phyloP scores from a whole-genome alignment of 2,888 invertebrate species.

The Apocheima hispidaria region DNA sequence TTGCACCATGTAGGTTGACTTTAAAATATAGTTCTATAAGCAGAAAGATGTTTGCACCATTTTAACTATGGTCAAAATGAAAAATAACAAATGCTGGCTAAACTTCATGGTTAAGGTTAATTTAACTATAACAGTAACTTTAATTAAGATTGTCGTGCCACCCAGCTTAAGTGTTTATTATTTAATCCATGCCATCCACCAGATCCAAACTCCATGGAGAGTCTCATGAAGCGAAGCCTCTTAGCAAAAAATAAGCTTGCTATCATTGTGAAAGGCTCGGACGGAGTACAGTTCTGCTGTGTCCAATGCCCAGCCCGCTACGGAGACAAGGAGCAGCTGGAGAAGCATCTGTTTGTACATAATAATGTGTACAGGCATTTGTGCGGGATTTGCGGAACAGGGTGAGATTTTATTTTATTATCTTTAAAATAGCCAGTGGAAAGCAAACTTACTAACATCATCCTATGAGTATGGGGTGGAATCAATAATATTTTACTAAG shows the following conservation, averaged over 20 bases:
- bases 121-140: background rate
- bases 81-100: too few species aligned
- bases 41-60: too few species aligned
- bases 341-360: constrained; percentile 90
- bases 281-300: constrained; percentile 90
- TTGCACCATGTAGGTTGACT: too few species aligned
- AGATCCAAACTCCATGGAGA: constrained; percentile 55
- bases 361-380: constrained; percentile 91
- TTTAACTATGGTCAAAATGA: too few species aligned
- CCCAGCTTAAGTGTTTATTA: background rate
- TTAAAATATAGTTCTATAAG: too few species aligned
- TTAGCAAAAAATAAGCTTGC: constrained; percentile 91
- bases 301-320: constrained; percentile 92
- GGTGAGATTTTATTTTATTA: constrained; percentile 67
- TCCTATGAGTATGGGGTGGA: too few species aligned
- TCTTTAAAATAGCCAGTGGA: too few species aligned
- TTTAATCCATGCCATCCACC: background rate
- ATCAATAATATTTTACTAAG: too few species aligned
- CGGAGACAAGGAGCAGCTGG: constrained; percentile 90
- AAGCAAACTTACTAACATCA: too few species aligned
- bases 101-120: background rate
- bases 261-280: constrained; percentile 88
- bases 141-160: background rate
- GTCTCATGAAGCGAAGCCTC: constrained; percentile 63
- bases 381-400: constrained; percentile 91